Conservation (phyloP, 2,797 vertebrate genomes). For the Centroberyx gerrardi region DNA sequence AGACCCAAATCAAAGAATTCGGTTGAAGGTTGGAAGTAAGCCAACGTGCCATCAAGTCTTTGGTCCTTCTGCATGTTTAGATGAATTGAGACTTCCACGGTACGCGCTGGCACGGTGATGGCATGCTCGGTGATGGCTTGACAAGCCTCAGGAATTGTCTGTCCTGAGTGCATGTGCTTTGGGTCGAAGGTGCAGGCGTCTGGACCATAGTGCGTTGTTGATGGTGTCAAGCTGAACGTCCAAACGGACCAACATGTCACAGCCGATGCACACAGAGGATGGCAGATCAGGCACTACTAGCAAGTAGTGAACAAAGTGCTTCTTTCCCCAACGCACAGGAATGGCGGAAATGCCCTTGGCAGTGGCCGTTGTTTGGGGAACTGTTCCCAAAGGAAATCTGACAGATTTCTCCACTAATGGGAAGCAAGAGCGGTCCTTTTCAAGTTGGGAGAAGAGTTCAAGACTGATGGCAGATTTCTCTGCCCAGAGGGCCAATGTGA, state of each 20-base stretch:
- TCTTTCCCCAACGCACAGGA: background rate
- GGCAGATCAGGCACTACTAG: background rate
- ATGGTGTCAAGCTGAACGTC: background rate
- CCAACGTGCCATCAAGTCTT: background rate
- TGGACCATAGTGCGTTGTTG: background rate
- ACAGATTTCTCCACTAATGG: background rate
- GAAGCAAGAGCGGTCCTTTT: too few relatives aligned
- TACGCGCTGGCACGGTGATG: background rate
- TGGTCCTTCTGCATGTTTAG: too few relatives aligned
- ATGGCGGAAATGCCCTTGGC: background rate
- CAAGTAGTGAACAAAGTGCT: background rate
- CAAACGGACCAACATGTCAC: background rate
- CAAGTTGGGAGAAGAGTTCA: background rate
- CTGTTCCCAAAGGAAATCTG: background rate
- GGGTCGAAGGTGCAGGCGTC: too few relatives aligned
- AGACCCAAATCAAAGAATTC: background rate
- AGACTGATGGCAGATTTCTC: constrained; percentile 17
- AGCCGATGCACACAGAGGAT: background rate
- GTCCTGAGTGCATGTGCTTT: background rate
- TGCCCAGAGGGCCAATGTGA: background rate
- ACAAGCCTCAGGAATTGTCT: constrained; percentile 11
- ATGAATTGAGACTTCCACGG: too few relatives aligned
- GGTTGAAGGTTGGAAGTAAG: constrained; percentile 14
- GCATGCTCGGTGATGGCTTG: background rate
- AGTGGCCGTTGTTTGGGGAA: background rate